Percentiles rank a stretch among this genome's conserved stretches.
Evolutionary conservation across 1,140 invertebrate species (phyloP).

Genomic region (Prorops nasuta): DNA sequence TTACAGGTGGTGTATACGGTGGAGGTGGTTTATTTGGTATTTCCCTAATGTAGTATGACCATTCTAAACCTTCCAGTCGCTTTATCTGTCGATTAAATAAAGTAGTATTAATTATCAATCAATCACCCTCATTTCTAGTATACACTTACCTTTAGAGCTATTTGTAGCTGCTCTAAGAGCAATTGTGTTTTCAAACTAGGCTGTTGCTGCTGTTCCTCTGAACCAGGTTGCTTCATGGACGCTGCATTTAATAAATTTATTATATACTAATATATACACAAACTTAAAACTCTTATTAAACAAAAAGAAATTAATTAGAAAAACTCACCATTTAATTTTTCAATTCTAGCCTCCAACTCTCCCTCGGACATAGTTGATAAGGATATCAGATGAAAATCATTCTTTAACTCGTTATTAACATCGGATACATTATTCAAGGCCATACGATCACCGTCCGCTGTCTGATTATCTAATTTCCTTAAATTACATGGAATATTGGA

Average conservation of each 20-base stretch:
- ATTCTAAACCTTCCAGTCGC: conserved; percentile 60
- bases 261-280: background rate
- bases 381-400: conserved; percentile 32
- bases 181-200: conserved; percentile 49
- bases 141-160: conserved; percentile 61
- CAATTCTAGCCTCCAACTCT: conserved; percentile 50
- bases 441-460: conserved; percentile 40
- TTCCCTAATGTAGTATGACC: conserved; percentile 62
- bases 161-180: conserved; percentile 60
- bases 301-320: conserved; percentile 4
- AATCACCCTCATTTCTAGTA: conserved; percentile 3
- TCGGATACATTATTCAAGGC: conserved; percentile 35
- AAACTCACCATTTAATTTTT: conserved; percentile 50
- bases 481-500: too few species aligned
- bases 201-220: conserved; percentile 48
- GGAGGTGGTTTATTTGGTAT: conserved; percentile 74
- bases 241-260: conserved; percentile 27
- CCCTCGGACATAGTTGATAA: conserved; percentile 43
- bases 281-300: conserved; percentile 1
- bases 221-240: conserved; percentile 48
- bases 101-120: background rate
- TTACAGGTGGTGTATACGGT: conserved; percentile 64
- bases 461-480: conserved; percentile 40
- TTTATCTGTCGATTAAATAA: conserved; percentile 53
- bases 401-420: conserved; percentile 19